A percentile compares a stretch with the other conserved stretches of the same genome.
Evolutionary conservation across 1,140 invertebrate species (phyloP).

Genomic region (Nixonia krombeini): DNA sequence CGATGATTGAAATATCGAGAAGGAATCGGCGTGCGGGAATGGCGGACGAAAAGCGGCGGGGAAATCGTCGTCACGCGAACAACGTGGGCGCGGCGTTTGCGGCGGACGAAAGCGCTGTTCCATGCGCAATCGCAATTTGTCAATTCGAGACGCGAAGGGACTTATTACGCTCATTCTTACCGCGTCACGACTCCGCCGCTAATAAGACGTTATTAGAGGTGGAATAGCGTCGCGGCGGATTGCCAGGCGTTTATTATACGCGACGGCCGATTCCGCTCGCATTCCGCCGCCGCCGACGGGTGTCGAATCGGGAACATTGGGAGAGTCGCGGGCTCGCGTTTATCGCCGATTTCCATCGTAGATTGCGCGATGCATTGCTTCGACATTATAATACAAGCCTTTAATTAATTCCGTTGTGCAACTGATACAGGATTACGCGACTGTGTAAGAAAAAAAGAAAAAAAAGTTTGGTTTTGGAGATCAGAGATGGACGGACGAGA

Average conservation of each 20-base stretch:
- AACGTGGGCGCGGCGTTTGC: not conserved
- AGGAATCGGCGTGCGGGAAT: too few relatives aligned
- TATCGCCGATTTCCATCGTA: too few relatives aligned
- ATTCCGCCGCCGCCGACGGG: constrained; percentile 46
- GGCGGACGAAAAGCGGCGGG: too few relatives aligned
- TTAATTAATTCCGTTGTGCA: too few relatives aligned
- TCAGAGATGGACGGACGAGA: too few relatives aligned
- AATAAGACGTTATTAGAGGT: constrained; percentile 57
- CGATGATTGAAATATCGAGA: too few relatives aligned
- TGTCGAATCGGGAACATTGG: constrained; percentile 19
- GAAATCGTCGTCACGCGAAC: not conserved
- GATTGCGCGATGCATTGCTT: too few relatives aligned
- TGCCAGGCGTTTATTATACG: constrained; percentile 52
- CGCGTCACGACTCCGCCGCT: constrained; percentile 36
- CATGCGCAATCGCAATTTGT: constrained; percentile 52
- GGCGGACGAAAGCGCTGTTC: constrained; percentile 15
- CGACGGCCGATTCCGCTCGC: constrained; percentile 43
- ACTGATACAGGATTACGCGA: too few relatives aligned
- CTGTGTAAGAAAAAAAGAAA: too few relatives aligned
- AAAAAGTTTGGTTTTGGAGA: too few relatives aligned
- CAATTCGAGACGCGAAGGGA: constrained; percentile 46
- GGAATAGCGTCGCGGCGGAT: constrained; percentile 48
- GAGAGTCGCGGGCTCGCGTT: constrained; percentile 21
- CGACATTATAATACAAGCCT: too few relatives aligned
- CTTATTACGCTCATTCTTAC: constrained; percentile 50